Evolutionary conservation across 2,113 vertebrate species (phyloP), one percentile per base, ranked within the genome.

Genomic region (Nipponia nippon): DNA sequence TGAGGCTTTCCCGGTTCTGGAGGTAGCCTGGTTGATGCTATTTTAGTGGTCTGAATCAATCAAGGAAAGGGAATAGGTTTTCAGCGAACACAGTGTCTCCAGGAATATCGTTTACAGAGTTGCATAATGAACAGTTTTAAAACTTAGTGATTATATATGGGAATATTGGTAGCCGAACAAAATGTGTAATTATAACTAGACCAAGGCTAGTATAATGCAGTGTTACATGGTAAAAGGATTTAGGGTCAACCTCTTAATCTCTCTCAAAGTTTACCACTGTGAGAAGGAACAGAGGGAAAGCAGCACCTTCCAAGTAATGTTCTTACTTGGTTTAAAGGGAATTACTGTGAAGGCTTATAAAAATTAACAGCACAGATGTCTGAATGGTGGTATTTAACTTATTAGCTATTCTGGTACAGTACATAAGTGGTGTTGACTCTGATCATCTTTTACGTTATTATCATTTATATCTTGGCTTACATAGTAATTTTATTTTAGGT

Each of bases 361-460:
- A 70, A 94, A 82, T 85, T 77, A 91, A 21, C 94, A 92, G 88
- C 92, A 77, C 77, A 84, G 92, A 92, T 93, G 94, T 89, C 90
- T 97, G 63, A 44, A 83, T 67, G 83, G 59, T 90, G 83, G 5
- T 50, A 55, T 93, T 93, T 89, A 29, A 76, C 86, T 94, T 75
- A 90, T 86, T 90, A 93, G 84, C 72, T 95, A 82, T 97, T 95
- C 95, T 93, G 92, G 82, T 65, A 36, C 5, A 76, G 92, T 47
- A 58, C 89, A 11, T 0, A 84, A 84, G 75, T 80, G 84, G 29
- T 85, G 90, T 93, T 96, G 87, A 94, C 78, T 89, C 79, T 25
- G 34, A 89, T 69, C 63, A 66, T 77, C 70, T 86, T 79, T 52
- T 90, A 16, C 40, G 20, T 61, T 80, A 30, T 75, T 86, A 69